Evolutionary conservation across 2,888 invertebrate genomes (phyloP), one percentile per base, ranked within the genome.

Genomic region (Rhyacophila evoluta): DNA sequence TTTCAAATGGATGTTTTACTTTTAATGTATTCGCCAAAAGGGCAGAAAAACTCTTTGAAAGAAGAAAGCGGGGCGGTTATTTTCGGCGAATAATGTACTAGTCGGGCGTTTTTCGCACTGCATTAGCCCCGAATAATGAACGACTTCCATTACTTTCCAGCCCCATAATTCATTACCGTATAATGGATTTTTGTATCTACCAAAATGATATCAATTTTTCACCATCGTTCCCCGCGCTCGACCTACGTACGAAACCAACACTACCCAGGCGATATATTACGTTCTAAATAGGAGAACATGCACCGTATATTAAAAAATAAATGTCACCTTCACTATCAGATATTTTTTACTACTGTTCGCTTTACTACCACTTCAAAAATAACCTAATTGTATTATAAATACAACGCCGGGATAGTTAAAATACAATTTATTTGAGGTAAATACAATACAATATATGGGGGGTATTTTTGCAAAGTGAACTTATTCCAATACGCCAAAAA

Each of bases 1-100:
- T 76, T 76, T 72, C 55, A 19, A 72, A 72, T 55, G 71, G 75
- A 55, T 29, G 27, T 76, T 55, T 55, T 71, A 76, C 55, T 70
- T 75, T 70, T 41, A 72, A 55, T 55, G 72, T 55, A 70, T 55
- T 71, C 19, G 55, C 37, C 38, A 19, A 39, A 55, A 72, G 55
- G 29, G 29, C 55, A 25, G 11, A 76, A 75, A 72, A 55, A 72
- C 27, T 33, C 12, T 38, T n/a, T 76, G 41, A 71, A 33, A 15
- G 29, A 55, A 76, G 12, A 28, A 33, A 15, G 36, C 11, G 10
- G 25, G 25, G n/a, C 71, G 71, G 25, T 71, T 41, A 70, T 12
- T 41, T 72, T 33, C n/a, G 28, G 68, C 37, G 55, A 19, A 72
- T 75, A 39, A 75, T 72, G 36, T 72, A 29, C 36, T 29, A 71